A percentile compares a stretch with the other conserved stretches of the same genome.
These are phyloP conservation scores for Rousettus leschenaultii DNA, from an alignment of 2,113 vertebrate genomes.

Conservation along the genomic window DNA sequence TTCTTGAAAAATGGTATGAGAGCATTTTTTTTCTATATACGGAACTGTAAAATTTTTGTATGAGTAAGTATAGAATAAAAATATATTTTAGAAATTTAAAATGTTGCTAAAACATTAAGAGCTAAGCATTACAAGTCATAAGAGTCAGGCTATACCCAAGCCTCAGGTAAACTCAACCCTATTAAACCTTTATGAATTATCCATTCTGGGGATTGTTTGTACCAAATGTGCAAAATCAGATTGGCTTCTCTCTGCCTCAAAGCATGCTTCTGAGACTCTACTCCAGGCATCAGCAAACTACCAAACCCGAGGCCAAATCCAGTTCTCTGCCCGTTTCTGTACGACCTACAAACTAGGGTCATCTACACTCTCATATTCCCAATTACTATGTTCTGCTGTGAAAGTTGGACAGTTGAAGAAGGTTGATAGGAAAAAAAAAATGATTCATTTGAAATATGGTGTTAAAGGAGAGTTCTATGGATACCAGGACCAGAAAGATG, in stretches of 20 bases:
- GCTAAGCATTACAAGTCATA: not conserved
- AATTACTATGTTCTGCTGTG: not conserved
- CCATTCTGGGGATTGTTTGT: not conserved
- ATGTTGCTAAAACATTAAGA: not conserved
- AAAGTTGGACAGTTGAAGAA: not conserved
- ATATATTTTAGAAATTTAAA: not conserved
- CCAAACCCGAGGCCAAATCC: not conserved
- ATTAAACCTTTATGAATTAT: not conserved
- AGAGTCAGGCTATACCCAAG: not conserved
- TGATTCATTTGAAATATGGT: not conserved
- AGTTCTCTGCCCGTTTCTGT: not conserved
- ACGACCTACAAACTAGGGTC: not conserved
- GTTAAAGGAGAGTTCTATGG: not conserved
- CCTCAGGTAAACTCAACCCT: not conserved
- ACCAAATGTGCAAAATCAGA: not conserved
- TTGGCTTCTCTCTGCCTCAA: not conserved
- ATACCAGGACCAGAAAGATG: not conserved
- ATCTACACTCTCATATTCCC: not conserved
- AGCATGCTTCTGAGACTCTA: not conserved
- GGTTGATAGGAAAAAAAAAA: not conserved
- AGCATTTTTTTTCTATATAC: not conserved
- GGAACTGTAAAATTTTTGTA: not conserved
- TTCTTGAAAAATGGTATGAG: not conserved
- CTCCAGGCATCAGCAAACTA: not conserved
- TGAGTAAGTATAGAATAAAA: conserved; percentile 17